Base-by-base conservation (phyloP, 2,888 invertebrate species). In the Tiphia femorata region DNA sequence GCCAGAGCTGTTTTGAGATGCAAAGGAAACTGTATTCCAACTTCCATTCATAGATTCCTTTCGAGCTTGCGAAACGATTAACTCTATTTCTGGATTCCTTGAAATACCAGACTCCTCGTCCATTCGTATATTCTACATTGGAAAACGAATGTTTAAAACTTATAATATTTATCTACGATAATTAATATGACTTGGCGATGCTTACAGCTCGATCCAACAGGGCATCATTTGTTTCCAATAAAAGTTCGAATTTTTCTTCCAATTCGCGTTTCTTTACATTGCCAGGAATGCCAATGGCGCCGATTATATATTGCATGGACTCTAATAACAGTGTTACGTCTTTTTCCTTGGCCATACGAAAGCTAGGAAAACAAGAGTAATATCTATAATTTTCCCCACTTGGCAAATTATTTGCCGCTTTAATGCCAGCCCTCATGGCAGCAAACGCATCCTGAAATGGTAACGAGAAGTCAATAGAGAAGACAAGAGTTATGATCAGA, bases 221-320 rank as follows among this genome's bases (percentile, higher is more conserved):
- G 41, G 88, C 86, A 84, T 97, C 96, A 84, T 95, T 96, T 10
- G 90, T 89, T 73, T 96, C 95, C 20, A 91, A 85, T 8, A 97
- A 78, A 70, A 92, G 86, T 60, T 96, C 96, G 71, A 91, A 89
- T 77, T 90, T 88, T 64, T 91, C 91, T 44, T 91, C 90, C 1
- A 85, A 66, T 53, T 88, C 87, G 19, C 88, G 81, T 25, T 84
- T 84, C 61, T 84, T 84, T 56, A 91, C 86, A 59, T 87, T 89
- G 7, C 86, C 87, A 42, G 85, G 84, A 10, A 89, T 78, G 25
- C 88, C 87, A 59, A 88, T 86, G 56, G 85, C 81, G 66, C 85
- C 81, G 62, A 91, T 69, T 69, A 88, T 82, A 76, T 86, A 78
- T 67, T 89, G 86, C 78, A 89, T 87, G 71, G 88, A 74, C 68